phyloP scores from a whole-genome alignment of 2,113 vertebrate genomes.

The Pseudolaguvia tuberculata region DNA sequence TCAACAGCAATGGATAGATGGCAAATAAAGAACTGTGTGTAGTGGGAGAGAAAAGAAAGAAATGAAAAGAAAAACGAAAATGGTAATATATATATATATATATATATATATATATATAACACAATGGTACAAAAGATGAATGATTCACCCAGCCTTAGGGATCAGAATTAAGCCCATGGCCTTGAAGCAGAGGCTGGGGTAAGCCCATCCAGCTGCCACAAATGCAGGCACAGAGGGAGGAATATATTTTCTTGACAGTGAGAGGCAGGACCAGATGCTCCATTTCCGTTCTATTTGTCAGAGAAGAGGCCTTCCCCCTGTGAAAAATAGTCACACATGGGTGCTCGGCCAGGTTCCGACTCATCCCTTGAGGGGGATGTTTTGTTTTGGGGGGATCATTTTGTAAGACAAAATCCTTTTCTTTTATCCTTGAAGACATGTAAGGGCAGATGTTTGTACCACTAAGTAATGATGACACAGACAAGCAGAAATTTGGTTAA shows the following conservation, averaged over 20 bases:
- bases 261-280: conserved; percentile 33
- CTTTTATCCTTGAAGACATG: background rate
- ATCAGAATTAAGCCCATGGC: conserved; percentile 50
- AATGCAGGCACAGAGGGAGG: conserved; percentile 35
- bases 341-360: conserved; percentile 18
- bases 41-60: background rate
- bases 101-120: no score
- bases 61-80: conserved; percentile 2
- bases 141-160: conserved; percentile 36
- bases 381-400: conserved; percentile 17
- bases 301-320: conserved; percentile 6
- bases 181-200: conserved; percentile 42
- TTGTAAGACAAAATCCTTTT: background rate
- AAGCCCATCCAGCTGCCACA: conserved; percentile 45
- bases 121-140: conserved; percentile 15
- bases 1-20: conserved; percentile 16
- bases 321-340: conserved; percentile 35
- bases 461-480: conserved; percentile 6
- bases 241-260: conserved; percentile 43
- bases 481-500: conserved; percentile 23
- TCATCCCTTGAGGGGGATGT: conserved; percentile 16
- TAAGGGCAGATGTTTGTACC: background rate
- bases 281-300: conserved; percentile 31
- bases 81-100: no score
- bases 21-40: conserved; percentile 6